Conservation (phyloP, 2,113 vertebrate species). For the Heloderma charlesbogerti region DNA sequence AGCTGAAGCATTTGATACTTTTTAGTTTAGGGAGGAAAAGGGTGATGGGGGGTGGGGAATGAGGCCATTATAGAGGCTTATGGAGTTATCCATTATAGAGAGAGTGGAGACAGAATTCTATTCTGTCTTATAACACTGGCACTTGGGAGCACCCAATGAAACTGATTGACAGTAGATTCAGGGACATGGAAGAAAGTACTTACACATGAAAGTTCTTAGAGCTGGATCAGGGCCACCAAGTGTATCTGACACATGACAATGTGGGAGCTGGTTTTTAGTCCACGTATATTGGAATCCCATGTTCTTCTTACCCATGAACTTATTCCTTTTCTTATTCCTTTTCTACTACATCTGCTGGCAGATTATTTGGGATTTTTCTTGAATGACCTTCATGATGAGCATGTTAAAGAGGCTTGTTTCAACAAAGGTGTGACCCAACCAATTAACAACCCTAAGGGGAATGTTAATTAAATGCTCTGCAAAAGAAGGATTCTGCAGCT, state of each 20-base stretch:
- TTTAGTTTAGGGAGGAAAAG: no score
- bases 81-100: no score
- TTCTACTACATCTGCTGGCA: background rate
- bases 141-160: no score
- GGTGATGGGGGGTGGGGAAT: no score
- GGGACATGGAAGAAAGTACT: no score
- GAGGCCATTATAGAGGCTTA: no score
- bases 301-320: background rate
- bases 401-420: conserved; percentile 11
- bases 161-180: no score
- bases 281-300: background rate
- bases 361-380: background rate
- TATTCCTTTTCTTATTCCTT: conserved; percentile 7
- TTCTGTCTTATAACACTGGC: no score
- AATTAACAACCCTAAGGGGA: conserved; percentile 29
- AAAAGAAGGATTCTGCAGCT: conserved; percentile 18
- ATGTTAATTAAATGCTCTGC: conserved; percentile 18
- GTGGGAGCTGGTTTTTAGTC: background rate
- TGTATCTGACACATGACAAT: background rate
- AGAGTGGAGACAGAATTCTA: no score
- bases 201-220: background rate
- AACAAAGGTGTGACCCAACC: background rate
- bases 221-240: background rate
- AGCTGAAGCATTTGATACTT: no score
- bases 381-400: conserved; percentile 13